Evolutionary conservation across 37 sponge, comb jelly and placozoan species (phyloP).

Genomic region (Beroe forskalii): DNA sequence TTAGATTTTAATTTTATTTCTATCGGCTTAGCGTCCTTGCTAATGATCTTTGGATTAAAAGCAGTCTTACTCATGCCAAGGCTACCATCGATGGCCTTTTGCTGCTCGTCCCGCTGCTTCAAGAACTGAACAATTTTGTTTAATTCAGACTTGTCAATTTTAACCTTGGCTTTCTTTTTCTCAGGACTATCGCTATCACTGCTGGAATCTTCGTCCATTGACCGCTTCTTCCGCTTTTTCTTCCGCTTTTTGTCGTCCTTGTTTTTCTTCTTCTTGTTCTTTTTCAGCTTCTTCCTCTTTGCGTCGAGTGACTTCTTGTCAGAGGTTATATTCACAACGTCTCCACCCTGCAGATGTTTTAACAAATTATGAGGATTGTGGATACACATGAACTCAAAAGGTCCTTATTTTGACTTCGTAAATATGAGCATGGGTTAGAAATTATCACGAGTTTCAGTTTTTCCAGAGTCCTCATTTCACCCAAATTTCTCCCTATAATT

Average conservation of each 20-base stretch:
- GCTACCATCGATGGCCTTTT: background rate
- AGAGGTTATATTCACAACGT: background rate
- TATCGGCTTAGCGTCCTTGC: conserved; percentile 34
- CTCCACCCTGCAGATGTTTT: background rate
- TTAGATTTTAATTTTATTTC: conserved; percentile 61
- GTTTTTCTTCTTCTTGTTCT: conserved; percentile 31
- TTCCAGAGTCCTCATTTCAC: too few species aligned
- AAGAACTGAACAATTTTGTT: conserved; percentile 64
- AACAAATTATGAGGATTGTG: too few species aligned
- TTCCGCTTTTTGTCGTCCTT: conserved; percentile 7
- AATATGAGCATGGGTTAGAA: too few species aligned
- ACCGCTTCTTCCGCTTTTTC: background rate
- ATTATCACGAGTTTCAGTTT: too few species aligned
- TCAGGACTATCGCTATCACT: background rate
- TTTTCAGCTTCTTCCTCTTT: conserved; percentile 27
- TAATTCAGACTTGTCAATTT: conserved; percentile 52
- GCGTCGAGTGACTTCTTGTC: conserved; percentile 7
- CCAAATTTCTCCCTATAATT: too few species aligned
- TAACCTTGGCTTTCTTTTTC: conserved; percentile 41
- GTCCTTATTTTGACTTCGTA: too few species aligned
- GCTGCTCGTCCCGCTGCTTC: conserved; percentile 40
- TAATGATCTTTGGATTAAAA: conserved; percentile 55
- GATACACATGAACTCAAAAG: too few species aligned
- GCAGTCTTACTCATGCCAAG: background rate
- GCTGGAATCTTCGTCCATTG: background rate